Base-by-base conservation (phyloP, 2,113 vertebrate species). In the Hippocampus guttulatus region DNA sequence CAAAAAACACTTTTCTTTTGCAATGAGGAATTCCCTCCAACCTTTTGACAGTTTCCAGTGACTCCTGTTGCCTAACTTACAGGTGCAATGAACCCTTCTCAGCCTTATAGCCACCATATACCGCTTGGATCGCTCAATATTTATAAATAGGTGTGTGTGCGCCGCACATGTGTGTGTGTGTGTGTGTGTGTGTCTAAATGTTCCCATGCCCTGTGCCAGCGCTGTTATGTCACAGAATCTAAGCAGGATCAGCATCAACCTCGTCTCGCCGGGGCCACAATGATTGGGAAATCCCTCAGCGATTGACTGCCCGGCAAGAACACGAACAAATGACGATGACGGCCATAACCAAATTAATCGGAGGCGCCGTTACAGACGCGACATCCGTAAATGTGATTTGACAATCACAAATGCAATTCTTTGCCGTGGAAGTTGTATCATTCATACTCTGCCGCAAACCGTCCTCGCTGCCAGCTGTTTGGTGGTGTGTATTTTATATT, bases 141-240 rank as follows among this genome's bases (percentile, higher is more conserved):
- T 91, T 91, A 90, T 89, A 90, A 85, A 85, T 78, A 75, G 75
- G n/a, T 25, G 21, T 25, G 43, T 51, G 47, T 51, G 47, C 14
- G 3, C 16, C 1, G 0, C 3, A 9, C 12, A 7, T 43, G 43
- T 45, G 43, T 45, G 41, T 43, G 41, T 12, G 41, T 43, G 41
- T 12, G 43, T 12, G 43, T 14, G 79, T 64, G 75, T 70, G 80
- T 86, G 73, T 23, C 67, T 69, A 74, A 78, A 49, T 63, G 70
- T 74, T 79, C 71, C 70, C 72, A 25, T 80, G 80, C 80, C 84
- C 79, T 82, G 84, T 83, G 87, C 86, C 82, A 84, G 77, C 83
- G 73, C 73, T 86, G 89, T 91, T 90, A 92, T 86, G 85, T 91
- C 88, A 91, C 85, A 90, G 90, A 88, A 88, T 90, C 85, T 87